Percentiles rank a stretch among this genome's conserved stretches.
Evolutionary conservation across 2,888 invertebrate species (phyloP).

Genomic region (Chesias legatella): DNA sequence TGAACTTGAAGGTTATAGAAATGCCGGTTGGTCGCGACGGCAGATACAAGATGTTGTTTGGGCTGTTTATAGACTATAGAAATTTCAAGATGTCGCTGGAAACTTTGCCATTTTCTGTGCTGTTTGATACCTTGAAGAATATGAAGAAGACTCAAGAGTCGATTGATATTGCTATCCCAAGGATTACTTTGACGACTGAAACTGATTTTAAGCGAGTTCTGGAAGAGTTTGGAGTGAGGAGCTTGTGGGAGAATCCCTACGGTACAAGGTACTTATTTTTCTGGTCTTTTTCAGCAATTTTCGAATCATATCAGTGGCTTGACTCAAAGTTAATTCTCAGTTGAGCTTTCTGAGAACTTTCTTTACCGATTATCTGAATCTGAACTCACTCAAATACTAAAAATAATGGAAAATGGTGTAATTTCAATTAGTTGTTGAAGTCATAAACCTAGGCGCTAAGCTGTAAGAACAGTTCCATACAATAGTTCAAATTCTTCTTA

Average conservation of each 20-base stretch:
- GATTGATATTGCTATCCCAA: slow-evolving; percentile 39
- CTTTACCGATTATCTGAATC: too few relatives aligned
- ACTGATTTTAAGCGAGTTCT: slow-evolving; percentile 30
- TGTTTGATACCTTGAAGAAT: slow-evolving; percentile 31
- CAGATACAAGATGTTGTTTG: slow-evolving; percentile 37
- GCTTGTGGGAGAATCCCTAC: slow-evolving; percentile 33
- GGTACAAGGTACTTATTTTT: slow-evolving; percentile 36
- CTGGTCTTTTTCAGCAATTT: too few relatives aligned
- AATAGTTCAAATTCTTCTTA: too few relatives aligned
- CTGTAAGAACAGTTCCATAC: too few relatives aligned
- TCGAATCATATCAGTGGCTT: too few relatives aligned
- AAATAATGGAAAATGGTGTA: too few relatives aligned
- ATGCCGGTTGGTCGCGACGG: slow-evolving; percentile 38
- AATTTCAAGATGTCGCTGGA: slow-evolving; percentile 16
- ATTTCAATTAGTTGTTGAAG: too few relatives aligned
- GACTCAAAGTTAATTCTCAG: too few relatives aligned
- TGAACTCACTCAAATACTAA: too few relatives aligned
- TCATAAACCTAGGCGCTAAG: too few relatives aligned
- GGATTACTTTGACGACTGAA: slow-evolving; percentile 32
- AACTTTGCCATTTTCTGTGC: slow-evolving; percentile 25
- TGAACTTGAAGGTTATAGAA: slow-evolving; percentile 37
- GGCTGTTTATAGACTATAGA: slow-evolving; percentile 23
- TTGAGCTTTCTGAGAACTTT: too few relatives aligned
- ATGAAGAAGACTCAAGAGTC: slow-evolving; percentile 34
- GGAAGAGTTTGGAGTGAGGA: slow-evolving; percentile 30